A percentile compares a stretch with the other conserved stretches of the same genome.
Evolutionary conservation across 1,140 invertebrate species (phyloP).

Genomic region (Cyclargus thomasi): DNA sequence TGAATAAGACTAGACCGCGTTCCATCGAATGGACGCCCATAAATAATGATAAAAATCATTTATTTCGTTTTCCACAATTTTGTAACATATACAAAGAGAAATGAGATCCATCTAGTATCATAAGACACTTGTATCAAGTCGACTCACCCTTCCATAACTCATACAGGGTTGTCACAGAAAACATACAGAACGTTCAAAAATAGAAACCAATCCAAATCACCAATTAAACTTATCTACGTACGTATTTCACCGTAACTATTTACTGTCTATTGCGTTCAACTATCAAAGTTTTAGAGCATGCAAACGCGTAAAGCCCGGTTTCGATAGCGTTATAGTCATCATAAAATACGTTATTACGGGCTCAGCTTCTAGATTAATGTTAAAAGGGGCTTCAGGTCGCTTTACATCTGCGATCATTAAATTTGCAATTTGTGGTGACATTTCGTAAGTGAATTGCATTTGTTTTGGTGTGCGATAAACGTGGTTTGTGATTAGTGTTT

Average conservation of each 20-base stretch:
- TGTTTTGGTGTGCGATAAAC: background rate
- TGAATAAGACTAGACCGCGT: too few relatives aligned
- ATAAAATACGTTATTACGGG: conserved; percentile 37
- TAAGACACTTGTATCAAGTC: too few relatives aligned
- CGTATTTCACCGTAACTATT: conserved; percentile 17
- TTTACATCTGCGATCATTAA: conserved; percentile 4
- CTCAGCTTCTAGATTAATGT: conserved; percentile 25
- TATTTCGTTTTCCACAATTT: too few relatives aligned
- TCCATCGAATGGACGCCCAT: too few relatives aligned
- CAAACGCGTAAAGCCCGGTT: conserved; percentile 34
- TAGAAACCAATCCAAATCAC: background rate
- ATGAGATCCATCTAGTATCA: too few relatives aligned
- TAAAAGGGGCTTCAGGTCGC: conserved; percentile 13
- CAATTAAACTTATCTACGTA: background rate
- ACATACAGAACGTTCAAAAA: too few relatives aligned
- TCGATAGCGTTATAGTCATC: conserved; percentile 35
- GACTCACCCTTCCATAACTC: too few relatives aligned
- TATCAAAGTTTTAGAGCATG: conserved; percentile 37
- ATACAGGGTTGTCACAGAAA: too few relatives aligned
- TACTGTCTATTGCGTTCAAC: conserved; percentile 26
- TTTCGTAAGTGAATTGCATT: conserved; percentile 1
- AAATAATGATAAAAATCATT: too few relatives aligned
- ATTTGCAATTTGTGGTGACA: conserved; percentile 6
- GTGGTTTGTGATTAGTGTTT: background rate
- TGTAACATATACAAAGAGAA: too few relatives aligned